Evolutionary conservation across 2,888 invertebrate species (phyloP), one percentile per base, ranked within the genome.

Genomic region (Chrysolina americana): DNA sequence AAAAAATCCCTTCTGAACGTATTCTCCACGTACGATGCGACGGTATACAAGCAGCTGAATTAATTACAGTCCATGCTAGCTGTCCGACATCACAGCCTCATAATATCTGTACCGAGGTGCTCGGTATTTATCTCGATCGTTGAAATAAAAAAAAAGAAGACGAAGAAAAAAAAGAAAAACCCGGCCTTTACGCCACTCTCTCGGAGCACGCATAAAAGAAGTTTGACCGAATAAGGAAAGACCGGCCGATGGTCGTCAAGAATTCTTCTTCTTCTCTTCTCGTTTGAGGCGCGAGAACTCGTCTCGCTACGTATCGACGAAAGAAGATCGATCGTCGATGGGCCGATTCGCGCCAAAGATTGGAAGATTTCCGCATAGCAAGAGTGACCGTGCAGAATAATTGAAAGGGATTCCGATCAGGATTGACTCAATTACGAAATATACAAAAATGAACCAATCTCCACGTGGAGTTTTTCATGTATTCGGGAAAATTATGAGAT

Each of bases 161-260:
- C 59, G 28, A 59, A n/a, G 2, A 17, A 59, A 23, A 28, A 59
- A 59, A 59, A 28, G n/a, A 36, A 59, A 23, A 59, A 59, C 28
- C 59, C 59, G 59, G 59, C 59, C 59, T 59, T 28, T 59, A 59
- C 59, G n/a, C 59, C 59, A 59, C 28, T 47, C 47, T 47, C 47
- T 59, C 36, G 53, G 28, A 36, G 59, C 53, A 68, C 53, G 68
- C 53, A 19, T 41, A 19, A 36, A 28, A 44, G 53, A 68, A 53
- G 68, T 68, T 19, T 21, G 11, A 68, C 68, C 53, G 68, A 53
- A 68, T 68, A 68, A 68, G 68, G 68, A 17, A 50, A 68, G 53
- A 68, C 68, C 41, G 68, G 68, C 53, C 66, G 50, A 50, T 66
- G 36, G 59, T 59, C 59, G 28, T 66, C 53, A 17, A 68, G 68